Base-by-base conservation (phyloP, 2,113 vertebrate species). In the Chaenogobius annularis region DNA sequence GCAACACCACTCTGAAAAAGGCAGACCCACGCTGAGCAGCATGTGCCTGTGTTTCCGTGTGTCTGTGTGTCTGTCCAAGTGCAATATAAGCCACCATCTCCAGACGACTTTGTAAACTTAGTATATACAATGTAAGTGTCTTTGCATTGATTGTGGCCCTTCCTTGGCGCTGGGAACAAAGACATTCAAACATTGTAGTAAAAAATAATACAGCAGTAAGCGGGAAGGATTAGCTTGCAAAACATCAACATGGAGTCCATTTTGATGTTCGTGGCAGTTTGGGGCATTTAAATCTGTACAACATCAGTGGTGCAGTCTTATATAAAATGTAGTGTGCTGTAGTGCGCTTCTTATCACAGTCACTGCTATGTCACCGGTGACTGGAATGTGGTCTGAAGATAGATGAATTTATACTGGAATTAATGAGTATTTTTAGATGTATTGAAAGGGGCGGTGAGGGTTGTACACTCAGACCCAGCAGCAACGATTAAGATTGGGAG, bases 391-490 rank as follows among this genome's bases (percentile, higher is more conserved):
- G 70, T 75, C 48, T 10, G 48, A 48, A 14, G 22, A 17, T 11
- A 13, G 46, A 55, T 55, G 12, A 14, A 13, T 58, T 72, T 15
- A 66, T 79, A 80, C 68, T 68, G 74, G 72, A 75, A 71, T 75
- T 22, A 47, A 75, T 69, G 77, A 79, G 77, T 23, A 14, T 62
- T 66, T 59, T 61, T 47, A 40, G 75, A 74, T 0, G 15, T 10
- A 17, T 66, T 47, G 62, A 23, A 12, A 56, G 56, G 64, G 72
- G 50, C 79, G 61, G 78, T 80, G 83, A 79, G 86, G 87, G 85
- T 90, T 87, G 79, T 89, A 92, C 91, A 92, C 91, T 81, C 89
- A 90, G 90, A 92, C 89, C 91, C 90, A 90, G 87, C 89, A 89
- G 90, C 90, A 92, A 91, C 83, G 85, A 91, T 91, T 90, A 86